Conservation (phyloP, 2,113 vertebrate species). For the Regulus satrapa region DNA sequence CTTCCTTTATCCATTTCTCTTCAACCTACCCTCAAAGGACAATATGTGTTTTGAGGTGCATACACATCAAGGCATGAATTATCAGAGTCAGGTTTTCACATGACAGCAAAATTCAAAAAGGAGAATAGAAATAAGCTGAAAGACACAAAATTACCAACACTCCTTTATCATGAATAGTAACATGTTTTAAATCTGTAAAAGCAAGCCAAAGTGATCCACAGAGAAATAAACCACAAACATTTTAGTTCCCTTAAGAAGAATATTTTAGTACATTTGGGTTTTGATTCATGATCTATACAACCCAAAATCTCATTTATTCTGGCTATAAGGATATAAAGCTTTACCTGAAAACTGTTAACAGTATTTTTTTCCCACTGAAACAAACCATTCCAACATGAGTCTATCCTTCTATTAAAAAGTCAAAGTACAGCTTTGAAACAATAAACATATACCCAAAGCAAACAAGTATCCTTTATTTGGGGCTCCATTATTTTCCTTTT, state of each 20-base stretch:
- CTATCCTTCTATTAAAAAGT: neutral
- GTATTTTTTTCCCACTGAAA: slow-evolving; percentile 27
- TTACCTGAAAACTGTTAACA: slow-evolving; percentile 32
- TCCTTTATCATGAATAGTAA: neutral
- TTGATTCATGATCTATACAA: neutral
- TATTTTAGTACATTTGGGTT: slow-evolving; percentile 4
- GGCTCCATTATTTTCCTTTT: neutral
- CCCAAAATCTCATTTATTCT: slow-evolving; percentile 49
- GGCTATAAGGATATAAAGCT: slow-evolving; percentile 34
- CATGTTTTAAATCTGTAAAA: neutral
- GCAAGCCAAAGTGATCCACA: neutral
- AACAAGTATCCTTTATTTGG: neutral
- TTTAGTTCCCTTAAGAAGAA: slow-evolving; percentile 40
- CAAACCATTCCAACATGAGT: slow-evolving; percentile 6
- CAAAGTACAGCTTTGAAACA: neutral
- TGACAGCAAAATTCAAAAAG: neutral
- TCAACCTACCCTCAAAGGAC: neutral
- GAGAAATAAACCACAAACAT: neutral
- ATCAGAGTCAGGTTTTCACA: neutral
- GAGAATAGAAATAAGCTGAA: neutral
- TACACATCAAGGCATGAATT: neutral
- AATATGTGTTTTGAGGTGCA: neutral
- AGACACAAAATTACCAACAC: neutral
- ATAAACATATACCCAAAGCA: neutral
- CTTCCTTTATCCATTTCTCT: neutral